Conservation (phyloP, 2,797 vertebrate genomes). For the Sebastiscus albofasciatus region DNA sequence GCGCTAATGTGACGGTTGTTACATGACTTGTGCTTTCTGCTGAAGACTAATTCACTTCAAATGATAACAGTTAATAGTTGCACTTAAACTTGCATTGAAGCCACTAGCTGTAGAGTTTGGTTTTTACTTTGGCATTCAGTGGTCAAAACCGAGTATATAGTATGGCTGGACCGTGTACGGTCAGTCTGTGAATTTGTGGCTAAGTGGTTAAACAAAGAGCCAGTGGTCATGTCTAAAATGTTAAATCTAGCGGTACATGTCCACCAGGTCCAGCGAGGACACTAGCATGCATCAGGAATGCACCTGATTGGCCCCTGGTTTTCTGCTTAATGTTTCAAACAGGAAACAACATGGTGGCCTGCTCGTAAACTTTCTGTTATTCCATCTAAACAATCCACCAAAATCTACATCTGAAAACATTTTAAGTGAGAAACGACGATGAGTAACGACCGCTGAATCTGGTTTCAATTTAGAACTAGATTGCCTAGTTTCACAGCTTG, state of each 20-base stretch:
- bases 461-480: neutral
- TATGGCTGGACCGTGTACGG: too few relatives aligned
- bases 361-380: too few relatives aligned
- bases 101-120: neutral
- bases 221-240: neutral
- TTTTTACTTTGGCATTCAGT: neutral
- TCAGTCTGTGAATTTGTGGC: too few relatives aligned
- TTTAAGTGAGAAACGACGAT: neutral
- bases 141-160: too few relatives aligned
- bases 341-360: too few relatives aligned
- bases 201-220: neutral
- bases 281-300: too few relatives aligned
- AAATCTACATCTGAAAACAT: neutral
- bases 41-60: neutral
- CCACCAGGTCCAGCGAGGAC: neutral
- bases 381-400: neutral
- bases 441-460: neutral
- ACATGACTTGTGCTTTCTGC: neutral
- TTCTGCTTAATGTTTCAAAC: too few relatives aligned
- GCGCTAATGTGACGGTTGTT: neutral
- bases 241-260: neutral
- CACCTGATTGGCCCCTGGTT: too few relatives aligned
- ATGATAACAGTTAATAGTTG: neutral
- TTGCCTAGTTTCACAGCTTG: neutral
- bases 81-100: neutral